Evolutionary conservation across 1,140 invertebrate genomes (phyloP).

Genomic region (Scaptomyza montana): DNA sequence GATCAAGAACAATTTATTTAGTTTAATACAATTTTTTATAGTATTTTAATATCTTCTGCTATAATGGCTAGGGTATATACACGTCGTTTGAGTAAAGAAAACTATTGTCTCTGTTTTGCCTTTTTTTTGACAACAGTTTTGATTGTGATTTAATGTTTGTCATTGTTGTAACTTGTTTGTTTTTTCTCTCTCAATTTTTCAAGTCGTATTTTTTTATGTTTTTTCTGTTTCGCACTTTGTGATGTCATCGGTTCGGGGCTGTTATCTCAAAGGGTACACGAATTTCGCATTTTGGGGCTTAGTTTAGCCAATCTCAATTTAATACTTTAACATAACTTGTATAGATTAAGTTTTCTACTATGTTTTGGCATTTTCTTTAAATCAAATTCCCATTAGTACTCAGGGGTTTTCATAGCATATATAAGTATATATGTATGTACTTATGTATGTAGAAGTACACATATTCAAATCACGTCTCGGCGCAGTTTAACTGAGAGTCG

Average conservation of each 20-base stretch:
- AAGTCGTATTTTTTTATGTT: not conserved
- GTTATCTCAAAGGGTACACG: not conserved
- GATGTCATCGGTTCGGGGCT: slow-evolving; percentile 51
- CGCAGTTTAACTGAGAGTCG: slow-evolving; percentile 29
- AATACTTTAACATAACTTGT: too few species aligned
- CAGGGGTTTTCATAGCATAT: not conserved
- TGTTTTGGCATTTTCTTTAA: not conserved
- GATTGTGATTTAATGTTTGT: slow-evolving; percentile 39
- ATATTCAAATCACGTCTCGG: slow-evolving; percentile 48
- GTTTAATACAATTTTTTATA: too few species aligned
- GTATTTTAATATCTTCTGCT: too few species aligned
- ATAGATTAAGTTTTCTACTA: too few species aligned
- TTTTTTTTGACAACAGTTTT: slow-evolving; percentile 20
- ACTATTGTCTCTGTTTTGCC: not conserved
- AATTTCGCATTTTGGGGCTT: too few species aligned
- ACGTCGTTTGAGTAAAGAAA: not conserved
- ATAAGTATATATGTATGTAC: not conserved
- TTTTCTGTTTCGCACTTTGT: slow-evolving; percentile 16
- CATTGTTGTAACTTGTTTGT: slow-evolving; percentile 41
- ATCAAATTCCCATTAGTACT: not conserved
- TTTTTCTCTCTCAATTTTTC: slow-evolving; percentile 2
- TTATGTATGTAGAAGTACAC: slow-evolving; percentile 11
- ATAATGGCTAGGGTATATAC: not conserved
- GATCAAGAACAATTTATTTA: too few species aligned
- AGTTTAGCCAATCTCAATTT: too few species aligned